Evolutionary conservation across 2,797 vertebrate genomes (phyloP), one percentile per base, ranked within the genome.

Genomic region (Picus viridis): DNA sequence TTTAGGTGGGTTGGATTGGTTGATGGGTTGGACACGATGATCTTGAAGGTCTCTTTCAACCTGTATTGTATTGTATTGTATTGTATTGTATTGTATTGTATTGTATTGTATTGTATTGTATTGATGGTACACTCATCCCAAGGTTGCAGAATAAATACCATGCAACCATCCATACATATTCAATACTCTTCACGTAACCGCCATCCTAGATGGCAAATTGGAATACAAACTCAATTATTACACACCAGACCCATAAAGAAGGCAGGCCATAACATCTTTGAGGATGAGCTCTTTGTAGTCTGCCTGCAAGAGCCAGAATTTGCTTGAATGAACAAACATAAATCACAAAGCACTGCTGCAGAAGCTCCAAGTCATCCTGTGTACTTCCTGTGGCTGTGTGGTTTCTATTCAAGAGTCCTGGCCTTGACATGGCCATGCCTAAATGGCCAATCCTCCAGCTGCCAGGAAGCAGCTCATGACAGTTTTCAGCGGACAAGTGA

Each of bases 361-460:
- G 9, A 41, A 7, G 3, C 11, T 49, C 16, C 0, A 0, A 65
- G 47, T 71, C 23, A 23, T 13, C 27, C 23, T 49, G 20, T 2
- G 3, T 41, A n/a, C 34, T 53, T 16, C 53, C 69, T 39, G 4
- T 36, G 36, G 39, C 43, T 63, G 23, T 12, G 16, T 7, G 23
- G 30, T 59, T 78, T 73, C 68, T 64, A 15, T 7, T 74, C 23
- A 26, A 20, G 22, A 69, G 17, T 47, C 29, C 56, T 32, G 16
- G 9, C 9, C 29, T 23, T 1, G 1, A 32, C 9, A 20, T 58
- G 76, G 1, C 30, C 9, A 20, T 58, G 67, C 45, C 29, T 15
- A 34, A 36, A 76, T 22, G n/a, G 17, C 12, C 12, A 81, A 67
- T 23, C 12, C 8, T 54, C 12, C n/a, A 62, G 34, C 4, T 67